Conservation (phyloP, 2,797 vertebrate species). For the Hyperoplus lanceolatus region DNA sequence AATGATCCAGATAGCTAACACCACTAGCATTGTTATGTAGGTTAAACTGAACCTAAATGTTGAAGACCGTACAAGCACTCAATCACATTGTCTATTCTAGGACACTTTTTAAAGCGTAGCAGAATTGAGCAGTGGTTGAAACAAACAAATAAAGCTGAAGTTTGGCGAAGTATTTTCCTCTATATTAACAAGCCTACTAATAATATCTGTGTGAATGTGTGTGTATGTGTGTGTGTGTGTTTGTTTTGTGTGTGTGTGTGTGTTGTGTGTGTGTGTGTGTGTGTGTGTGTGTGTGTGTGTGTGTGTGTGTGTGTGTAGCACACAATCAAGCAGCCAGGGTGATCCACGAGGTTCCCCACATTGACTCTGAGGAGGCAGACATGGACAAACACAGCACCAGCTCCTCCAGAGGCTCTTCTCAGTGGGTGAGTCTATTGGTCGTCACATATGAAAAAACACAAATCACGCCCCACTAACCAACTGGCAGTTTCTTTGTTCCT, state of each 20-base stretch:
- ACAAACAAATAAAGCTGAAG: not conserved
- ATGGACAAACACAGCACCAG: slow-evolving; percentile 68
- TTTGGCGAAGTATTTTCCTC: not conserved
- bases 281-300: not conserved
- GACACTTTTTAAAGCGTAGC: not conserved
- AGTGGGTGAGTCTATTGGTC: slow-evolving; percentile 73
- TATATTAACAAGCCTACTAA: not conserved
- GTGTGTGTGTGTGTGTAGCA: slow-evolving; percentile 24
- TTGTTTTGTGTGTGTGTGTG: too few relatives aligned
- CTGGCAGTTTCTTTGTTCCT: not conserved
- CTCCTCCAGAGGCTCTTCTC: slow-evolving; percentile 71
- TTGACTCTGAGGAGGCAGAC: slow-evolving; percentile 61
- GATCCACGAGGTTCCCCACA: slow-evolving; percentile 74
- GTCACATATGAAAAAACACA: not conserved
- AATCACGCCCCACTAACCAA: not conserved
- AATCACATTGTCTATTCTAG: not conserved
- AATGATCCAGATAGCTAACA: not conserved
- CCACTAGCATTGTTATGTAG: not conserved
- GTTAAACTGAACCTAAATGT: not conserved
- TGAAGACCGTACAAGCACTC: not conserved
- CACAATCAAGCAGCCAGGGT: slow-evolving; percentile 43
- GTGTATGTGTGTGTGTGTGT: not conserved
- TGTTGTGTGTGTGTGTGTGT: too few relatives aligned
- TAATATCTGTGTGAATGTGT: not conserved
- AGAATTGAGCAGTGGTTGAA: not conserved